These are phyloP conservation scores for Okamejei kenojei DNA, from an alignment of 2,797 vertebrate species.

Conservation along the genomic window DNA sequence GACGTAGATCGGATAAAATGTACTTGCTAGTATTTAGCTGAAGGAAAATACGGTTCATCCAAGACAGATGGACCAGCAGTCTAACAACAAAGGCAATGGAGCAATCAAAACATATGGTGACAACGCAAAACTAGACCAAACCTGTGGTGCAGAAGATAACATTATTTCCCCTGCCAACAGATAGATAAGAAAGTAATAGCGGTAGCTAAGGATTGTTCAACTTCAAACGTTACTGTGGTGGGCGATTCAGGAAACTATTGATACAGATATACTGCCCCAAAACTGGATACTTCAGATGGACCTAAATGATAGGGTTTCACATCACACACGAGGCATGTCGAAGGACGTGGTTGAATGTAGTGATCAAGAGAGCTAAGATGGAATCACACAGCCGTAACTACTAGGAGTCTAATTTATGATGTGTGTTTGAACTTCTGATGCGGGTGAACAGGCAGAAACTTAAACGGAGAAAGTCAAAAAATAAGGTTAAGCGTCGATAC, in stretches of 20 bases:
- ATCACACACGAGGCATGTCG: neutral
- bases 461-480: neutral
- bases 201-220: neutral
- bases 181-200: neutral
- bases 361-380: neutral
- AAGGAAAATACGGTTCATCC: neutral
- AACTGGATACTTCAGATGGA: neutral
- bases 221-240: neutral
- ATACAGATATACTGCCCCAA: neutral
- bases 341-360: neutral
- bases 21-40: neutral
- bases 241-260: neutral
- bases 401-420: neutral
- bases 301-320: neutral
- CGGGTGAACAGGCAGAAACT: neutral
- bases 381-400: neutral
- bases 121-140: neutral
- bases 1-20: neutral
- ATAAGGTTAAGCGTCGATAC: no score
- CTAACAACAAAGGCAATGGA: neutral
- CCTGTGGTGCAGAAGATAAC: neutral
- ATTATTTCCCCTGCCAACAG: neutral
- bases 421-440: neutral
- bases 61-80: neutral
- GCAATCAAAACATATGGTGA: neutral